A percentile compares a stretch with the other conserved stretches of the same genome.
Conservation (phyloP, 2,888 invertebrate genomes). For the Tromatobia lineatoria region DNA sequence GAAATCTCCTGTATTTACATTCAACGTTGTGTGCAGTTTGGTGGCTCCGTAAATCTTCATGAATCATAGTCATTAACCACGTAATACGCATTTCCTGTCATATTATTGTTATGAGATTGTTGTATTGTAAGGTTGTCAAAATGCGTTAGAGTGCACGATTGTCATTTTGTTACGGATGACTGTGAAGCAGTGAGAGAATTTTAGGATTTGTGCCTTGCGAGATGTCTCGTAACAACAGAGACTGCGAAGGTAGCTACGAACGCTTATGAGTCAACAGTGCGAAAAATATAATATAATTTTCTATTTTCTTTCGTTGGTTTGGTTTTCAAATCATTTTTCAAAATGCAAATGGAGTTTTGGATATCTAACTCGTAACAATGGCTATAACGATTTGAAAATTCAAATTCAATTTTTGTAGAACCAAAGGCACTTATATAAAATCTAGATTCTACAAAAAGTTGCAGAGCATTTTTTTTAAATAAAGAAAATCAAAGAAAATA, state of each 20-base stretch:
- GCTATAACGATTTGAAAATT: too few relatives aligned
- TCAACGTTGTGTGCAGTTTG: neutral
- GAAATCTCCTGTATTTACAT: neutral
- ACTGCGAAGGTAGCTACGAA: neutral
- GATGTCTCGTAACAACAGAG: neutral
- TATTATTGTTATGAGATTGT: slow-evolving; percentile 24
- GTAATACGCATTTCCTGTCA: neutral
- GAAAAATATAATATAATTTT: too few relatives aligned
- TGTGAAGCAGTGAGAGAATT: neutral
- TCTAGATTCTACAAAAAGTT: too few relatives aligned
- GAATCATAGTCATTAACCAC: neutral
- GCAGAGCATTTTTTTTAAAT: too few relatives aligned
- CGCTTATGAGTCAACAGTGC: too few relatives aligned
- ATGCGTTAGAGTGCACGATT: neutral
- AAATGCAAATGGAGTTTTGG: too few relatives aligned
- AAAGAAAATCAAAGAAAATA: too few relatives aligned
- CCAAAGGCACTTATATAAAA: too few relatives aligned
- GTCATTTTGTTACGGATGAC: slow-evolving; percentile 2
- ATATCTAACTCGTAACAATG: too few relatives aligned
- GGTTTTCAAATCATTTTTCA: too few relatives aligned
- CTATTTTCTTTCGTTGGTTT: too few relatives aligned
- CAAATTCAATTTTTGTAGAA: too few relatives aligned
- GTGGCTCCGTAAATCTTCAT: neutral
- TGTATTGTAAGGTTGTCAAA: neutral
- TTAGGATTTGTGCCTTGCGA: neutral